Conservation (phyloP, 1,140 invertebrate species). For the Mizuhopecten yessoensis region DNA sequence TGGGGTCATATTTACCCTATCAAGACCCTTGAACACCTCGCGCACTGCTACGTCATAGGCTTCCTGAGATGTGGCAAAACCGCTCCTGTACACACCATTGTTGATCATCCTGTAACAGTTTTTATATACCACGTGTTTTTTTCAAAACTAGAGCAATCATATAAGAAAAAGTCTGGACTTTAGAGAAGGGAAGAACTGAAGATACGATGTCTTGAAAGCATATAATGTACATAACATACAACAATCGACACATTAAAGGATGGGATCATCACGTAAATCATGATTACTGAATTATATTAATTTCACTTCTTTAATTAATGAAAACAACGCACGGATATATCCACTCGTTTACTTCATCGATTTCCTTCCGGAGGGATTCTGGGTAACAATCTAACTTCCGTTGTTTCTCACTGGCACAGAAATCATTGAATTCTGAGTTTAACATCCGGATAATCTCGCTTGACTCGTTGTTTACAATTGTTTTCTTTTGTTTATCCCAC, state of each 20-base stretch:
- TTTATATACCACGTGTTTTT: too few relatives aligned
- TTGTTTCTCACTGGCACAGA: constrained; percentile 77
- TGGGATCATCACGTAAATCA: too few relatives aligned
- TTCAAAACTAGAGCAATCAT: too few relatives aligned
- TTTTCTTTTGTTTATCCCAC: constrained; percentile 79
- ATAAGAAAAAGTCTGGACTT: too few relatives aligned
- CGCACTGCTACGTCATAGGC: constrained; percentile 76
- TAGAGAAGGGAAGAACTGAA: too few relatives aligned
- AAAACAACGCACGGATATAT: constrained; percentile 77
- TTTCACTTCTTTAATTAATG: too few relatives aligned
- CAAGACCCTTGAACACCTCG: constrained; percentile 74
- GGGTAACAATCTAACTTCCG: constrained; percentile 79
- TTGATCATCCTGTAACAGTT: constrained; percentile 76
- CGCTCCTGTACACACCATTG: constrained; percentile 80
- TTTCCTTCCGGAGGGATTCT: constrained; percentile 67
- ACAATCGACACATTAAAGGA: too few relatives aligned
- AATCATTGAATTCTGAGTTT: constrained; percentile 80
- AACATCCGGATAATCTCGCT: constrained; percentile 82
- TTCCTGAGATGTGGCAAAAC: constrained; percentile 79
- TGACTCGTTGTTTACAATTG: constrained; percentile 81
- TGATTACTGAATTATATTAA: too few relatives aligned
- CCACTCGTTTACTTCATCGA: constrained; percentile 79
- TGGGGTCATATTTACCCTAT: constrained; percentile 71
- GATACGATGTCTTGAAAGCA: too few relatives aligned
- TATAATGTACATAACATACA: too few relatives aligned